Base-by-base conservation (phyloP, 2,888 invertebrate species). In the Scelioninae gen. 2 region DNA sequence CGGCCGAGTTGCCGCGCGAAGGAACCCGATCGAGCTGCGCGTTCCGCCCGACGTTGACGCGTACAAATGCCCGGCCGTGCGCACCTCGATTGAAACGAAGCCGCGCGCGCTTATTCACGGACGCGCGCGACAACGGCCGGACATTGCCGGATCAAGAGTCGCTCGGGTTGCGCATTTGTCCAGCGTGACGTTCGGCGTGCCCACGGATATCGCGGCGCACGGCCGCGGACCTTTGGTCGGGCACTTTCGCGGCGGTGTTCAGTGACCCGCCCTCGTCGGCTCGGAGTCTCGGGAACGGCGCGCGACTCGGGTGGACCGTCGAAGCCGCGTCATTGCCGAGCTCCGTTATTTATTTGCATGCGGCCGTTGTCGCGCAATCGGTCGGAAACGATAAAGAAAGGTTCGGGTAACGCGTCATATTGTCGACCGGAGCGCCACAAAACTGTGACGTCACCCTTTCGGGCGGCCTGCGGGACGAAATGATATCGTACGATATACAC, bases 181-280 rank as follows among this genome's bases (percentile, higher is more conserved):
- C 61, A n/a, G 43, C 57, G 13, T 65, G 63, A 45, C 48, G 55
- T 67, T 70, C 35, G 55, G 55, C 65, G 41, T 45, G 28, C 35
- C 65, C 41, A 53, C 41, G 52, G 58, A 68, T 68, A 73, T 68
- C 52, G 52, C 64, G 46, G n/a, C 58, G 73, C 64, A 68, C 58
- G 57, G 63, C 61, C 67, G 73, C 43, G 52, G 73, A 68, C 50
- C 63, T 63, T 61, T 70, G 60, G 48, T 48, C 61, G 60, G 55
- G 28, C 53, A 58, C 15, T 48, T 35, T 64, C 57, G 53, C 19
- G 52, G 50, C 48, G 53, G 48, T 74, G 78, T 76, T 76, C 77
- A 70, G 25, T 76, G 78, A 76, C 71, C 75, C 73, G 72, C 72
- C 63, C 69, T 69, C 73, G 67, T 61, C 19, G 70, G 72, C 69